phyloP scores from a whole-genome alignment of 2,113 vertebrate species.

The Passerina amoena region DNA sequence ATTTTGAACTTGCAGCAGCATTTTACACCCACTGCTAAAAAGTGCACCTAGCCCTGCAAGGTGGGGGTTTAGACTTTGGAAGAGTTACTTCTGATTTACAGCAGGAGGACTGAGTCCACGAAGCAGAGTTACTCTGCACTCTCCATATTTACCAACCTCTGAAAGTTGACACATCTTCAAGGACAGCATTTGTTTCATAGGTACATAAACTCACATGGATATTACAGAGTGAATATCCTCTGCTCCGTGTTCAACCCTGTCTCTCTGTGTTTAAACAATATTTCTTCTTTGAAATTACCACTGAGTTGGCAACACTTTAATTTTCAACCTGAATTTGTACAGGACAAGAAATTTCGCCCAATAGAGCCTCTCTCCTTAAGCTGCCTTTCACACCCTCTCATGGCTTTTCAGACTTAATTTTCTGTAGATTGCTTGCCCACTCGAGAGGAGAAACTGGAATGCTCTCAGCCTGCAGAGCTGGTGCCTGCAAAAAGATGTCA shows the following conservation, averaged over 20 bases:
- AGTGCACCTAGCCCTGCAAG: neutral
- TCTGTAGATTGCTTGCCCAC: conserved; percentile 84
- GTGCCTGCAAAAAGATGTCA: conserved; percentile 73
- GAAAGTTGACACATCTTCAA: neutral
- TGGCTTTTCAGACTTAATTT: conserved; percentile 85
- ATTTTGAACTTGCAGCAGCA: neutral
- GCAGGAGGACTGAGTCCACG: neutral
- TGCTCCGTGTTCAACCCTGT: neutral
- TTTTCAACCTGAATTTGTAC: conserved; percentile 23
- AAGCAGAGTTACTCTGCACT: neutral
- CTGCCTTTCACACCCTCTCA: neutral
- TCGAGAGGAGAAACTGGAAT: conserved; percentile 82
- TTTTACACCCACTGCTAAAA: neutral
- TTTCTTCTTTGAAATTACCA: neutral
- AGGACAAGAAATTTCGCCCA: neutral
- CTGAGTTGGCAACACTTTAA: neutral
- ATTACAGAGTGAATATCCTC: neutral
- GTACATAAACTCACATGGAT: neutral
- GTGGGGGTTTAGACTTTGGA: neutral
- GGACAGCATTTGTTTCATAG: neutral
- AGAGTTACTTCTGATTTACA: neutral
- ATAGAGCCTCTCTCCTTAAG: neutral
- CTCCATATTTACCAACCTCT: neutral
- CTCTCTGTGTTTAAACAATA: neutral
- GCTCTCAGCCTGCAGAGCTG: conserved; percentile 60